Percentiles rank a stretch among this genome's conserved stretches.
Evolutionary conservation across 2,888 invertebrate species (phyloP).

Genomic region (Leptura quadrifasciata): DNA sequence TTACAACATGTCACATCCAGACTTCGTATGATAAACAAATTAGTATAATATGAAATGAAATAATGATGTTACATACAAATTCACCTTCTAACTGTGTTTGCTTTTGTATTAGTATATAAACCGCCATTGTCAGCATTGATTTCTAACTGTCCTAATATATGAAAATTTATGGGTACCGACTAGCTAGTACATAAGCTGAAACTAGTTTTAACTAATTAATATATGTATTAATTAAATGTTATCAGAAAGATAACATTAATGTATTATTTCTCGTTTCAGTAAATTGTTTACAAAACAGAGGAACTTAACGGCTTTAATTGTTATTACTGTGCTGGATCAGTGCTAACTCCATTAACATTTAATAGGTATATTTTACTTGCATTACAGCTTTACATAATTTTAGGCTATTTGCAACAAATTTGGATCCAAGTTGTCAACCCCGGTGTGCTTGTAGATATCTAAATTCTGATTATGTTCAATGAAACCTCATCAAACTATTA

Average conservation of each 20-base stretch:
- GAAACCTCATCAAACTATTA: too few species aligned
- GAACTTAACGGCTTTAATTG: too few species aligned
- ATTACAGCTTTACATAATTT: too few species aligned
- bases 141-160: conserved; percentile 11
- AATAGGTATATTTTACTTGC: too few species aligned
- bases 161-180: conserved; percentile 15
- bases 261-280: neutral
- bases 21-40: conserved; percentile 5
- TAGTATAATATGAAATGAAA: neutral
- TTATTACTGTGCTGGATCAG: too few species aligned
- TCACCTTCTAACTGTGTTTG: conserved; percentile 1
- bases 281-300: neutral
- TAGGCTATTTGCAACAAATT: too few species aligned
- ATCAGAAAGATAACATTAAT: neutral
- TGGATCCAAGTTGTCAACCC: too few species aligned
- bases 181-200: neutral
- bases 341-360: too few species aligned
- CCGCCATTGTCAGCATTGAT: neutral
- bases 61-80: conserved; percentile 12
- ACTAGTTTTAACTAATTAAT: neutral
- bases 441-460: too few species aligned
- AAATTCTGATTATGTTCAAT: too few species aligned
- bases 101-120: conserved; percentile 13
- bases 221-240: neutral
- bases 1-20: neutral